phyloP scores from a whole-genome alignment of 2,797 vertebrate genomes.

The Gymnodraco acuticeps region DNA sequence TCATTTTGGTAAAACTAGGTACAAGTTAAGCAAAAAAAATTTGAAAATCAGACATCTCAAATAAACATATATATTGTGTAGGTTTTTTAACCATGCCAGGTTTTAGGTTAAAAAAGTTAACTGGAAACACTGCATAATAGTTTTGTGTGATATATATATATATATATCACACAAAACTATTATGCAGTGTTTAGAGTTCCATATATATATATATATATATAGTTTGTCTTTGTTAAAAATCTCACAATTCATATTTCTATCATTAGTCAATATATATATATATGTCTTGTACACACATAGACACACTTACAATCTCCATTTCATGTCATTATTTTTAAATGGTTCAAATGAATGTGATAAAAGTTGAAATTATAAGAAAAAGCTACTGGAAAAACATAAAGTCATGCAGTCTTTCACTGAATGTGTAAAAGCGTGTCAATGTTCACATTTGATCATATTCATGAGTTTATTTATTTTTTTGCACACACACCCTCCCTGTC shows the following conservation, averaged over 20 bases:
- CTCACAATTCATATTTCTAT: not conserved
- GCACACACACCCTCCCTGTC: constrained; percentile 23
- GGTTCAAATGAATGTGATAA: not conserved
- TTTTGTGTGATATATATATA: not conserved
- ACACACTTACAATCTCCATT: not conserved
- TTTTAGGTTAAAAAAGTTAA: no score
- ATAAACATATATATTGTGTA: no score
- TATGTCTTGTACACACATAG: not conserved
- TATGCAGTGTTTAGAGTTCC: no score
- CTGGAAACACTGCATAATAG: not conserved
- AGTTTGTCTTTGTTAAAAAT: no score
- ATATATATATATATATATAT: no score
- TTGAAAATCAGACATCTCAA: no score
- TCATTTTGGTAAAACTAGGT: no score
- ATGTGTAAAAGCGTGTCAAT: not conserved
- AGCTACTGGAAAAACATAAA: not conserved
- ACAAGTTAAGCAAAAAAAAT: no score
- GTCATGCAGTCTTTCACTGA: not conserved
- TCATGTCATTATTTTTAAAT: not conserved
- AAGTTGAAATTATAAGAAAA: not conserved
- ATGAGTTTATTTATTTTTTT: constrained; percentile 26
- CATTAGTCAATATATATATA: not conserved
- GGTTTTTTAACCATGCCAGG: no score
- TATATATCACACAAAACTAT: no score
- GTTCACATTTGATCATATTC: constrained; percentile 12